Percentiles rank a stretch among this genome's conserved stretches.
Evolutionary conservation across 92 coral and sea anemone genomes (phyloP).

Genomic region (Muricea muricata): DNA sequence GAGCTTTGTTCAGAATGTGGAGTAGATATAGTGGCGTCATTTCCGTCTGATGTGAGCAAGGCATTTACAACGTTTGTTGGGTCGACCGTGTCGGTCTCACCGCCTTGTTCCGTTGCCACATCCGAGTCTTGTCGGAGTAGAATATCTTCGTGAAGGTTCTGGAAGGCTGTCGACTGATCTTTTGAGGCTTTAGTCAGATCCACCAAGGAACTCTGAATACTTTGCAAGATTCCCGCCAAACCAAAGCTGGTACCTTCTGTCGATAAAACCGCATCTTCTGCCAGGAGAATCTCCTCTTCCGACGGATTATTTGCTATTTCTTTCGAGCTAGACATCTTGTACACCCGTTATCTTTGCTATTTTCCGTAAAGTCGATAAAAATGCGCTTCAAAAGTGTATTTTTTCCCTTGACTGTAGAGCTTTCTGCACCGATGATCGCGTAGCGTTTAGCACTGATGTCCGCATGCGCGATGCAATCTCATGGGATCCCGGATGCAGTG

Average conservation of each 20-base stretch:
- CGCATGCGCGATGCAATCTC: too few relatives aligned
- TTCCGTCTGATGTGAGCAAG: constrained; percentile 65
- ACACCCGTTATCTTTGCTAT: too few relatives aligned
- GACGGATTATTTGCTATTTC: too few relatives aligned
- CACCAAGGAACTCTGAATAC: constrained; percentile 27
- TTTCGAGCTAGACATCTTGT: too few relatives aligned
- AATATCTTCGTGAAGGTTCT: constrained; percentile 47
- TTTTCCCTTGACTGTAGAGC: not conserved
- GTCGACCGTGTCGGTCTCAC: constrained; percentile 19
- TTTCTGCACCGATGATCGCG: not conserved
- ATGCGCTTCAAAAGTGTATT: not conserved
- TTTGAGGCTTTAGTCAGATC: constrained; percentile 35
- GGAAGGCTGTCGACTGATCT: constrained; percentile 42
- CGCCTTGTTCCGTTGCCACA: not conserved
- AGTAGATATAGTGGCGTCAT: not conserved
- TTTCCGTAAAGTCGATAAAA: not conserved
- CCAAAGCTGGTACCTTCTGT: not conserved
- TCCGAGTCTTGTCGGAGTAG: constrained; percentile 5
- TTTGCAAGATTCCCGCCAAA: constrained; percentile 30
- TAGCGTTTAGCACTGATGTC: not conserved
- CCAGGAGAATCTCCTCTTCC: not conserved
- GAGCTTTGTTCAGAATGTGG: too few relatives aligned
- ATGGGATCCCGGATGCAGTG: constrained; percentile 21
- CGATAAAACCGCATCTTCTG: not conserved
- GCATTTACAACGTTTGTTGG: constrained; percentile 42